These are phyloP conservation scores for Lasioglossum vierecki DNA, from an alignment of 2,888 invertebrate species.

Conservation along the genomic window DNA sequence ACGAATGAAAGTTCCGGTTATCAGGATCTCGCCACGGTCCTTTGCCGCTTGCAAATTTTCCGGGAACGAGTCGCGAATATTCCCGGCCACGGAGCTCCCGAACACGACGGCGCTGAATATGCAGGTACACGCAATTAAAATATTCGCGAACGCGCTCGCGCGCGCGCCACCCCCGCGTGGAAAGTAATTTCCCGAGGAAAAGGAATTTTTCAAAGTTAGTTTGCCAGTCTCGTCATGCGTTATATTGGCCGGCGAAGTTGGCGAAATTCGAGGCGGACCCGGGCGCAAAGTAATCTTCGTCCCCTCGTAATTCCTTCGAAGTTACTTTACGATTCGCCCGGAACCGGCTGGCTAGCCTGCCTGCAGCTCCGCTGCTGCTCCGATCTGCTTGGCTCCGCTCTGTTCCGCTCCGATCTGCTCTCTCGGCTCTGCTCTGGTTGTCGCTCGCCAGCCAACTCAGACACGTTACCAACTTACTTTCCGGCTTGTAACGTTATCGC, in stretches of 20 bases:
- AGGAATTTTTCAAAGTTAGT: conserved; percentile 43
- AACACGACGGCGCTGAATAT: conserved; percentile 17
- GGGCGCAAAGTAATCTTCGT: conserved; percentile 58
- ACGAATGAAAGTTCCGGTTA: conserved; percentile 52
- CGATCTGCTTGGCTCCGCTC: not conserved
- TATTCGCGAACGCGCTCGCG: conserved; percentile 19
- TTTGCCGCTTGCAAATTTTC: conserved; percentile 31
- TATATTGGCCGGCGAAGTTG: conserved; percentile 36
- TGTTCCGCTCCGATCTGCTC: not conserved
- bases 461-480: conserved; percentile 64
- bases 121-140: conserved; percentile 37
- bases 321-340: conserved; percentile 64
- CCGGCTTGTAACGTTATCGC: conserved; percentile 68
- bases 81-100: conserved; percentile 10
- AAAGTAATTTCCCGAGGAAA: conserved; percentile 41
- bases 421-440: conserved; percentile 13
- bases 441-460: conserved; percentile 8
- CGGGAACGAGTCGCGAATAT: conserved; percentile 34
- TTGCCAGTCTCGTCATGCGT: conserved; percentile 13
- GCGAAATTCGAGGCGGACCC: conserved; percentile 43
- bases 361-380: not conserved
- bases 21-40: conserved; percentile 36
- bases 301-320: conserved; percentile 67
- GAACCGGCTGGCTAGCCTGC: not conserved
- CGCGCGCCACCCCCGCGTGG: not conserved